Evolutionary conservation across 2,888 invertebrate species (phyloP).

Genomic region (Caenorhabditis japonica): DNA sequence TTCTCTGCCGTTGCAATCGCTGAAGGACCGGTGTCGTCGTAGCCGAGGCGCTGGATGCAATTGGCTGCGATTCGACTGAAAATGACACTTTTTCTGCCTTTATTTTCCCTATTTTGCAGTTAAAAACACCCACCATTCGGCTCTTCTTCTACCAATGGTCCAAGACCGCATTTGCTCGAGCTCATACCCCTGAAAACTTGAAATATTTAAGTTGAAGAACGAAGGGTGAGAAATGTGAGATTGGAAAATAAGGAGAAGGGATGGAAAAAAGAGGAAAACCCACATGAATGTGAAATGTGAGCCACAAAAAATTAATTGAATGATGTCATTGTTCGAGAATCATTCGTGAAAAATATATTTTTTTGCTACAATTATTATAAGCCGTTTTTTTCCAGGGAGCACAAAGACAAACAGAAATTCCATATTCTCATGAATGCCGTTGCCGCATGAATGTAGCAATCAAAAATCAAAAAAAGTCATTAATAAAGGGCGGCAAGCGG

Average conservation of each 20-base stretch:
- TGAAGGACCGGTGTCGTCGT: conserved; percentile 14
- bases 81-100: conserved; percentile 23
- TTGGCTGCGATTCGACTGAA: conserved; percentile 46
- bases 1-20: conserved; percentile 15
- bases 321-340: not conserved
- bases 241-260: no score
- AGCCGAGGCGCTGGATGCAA: conserved; percentile 11
- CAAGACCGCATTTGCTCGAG: conserved; percentile 53
- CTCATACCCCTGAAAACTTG: conserved; percentile 32
- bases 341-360: no score
- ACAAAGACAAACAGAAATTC: no score
- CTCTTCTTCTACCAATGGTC: conserved; percentile 58
- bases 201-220: not conserved
- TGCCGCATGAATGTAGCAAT: no score
- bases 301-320: not conserved
- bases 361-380: no score
- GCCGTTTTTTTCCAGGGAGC: no score
- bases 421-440: no score
- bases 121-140: conserved; percentile 21
- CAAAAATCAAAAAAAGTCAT: no score
- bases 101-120: conserved; percentile 4
- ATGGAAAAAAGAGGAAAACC: conserved; percentile 3
- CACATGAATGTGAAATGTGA: no score
- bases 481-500: no score
- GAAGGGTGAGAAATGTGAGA: no score